Evolutionary conservation across 2,113 vertebrate species (phyloP).

Genomic region (Calyptommatus sinebrachiatus): DNA sequence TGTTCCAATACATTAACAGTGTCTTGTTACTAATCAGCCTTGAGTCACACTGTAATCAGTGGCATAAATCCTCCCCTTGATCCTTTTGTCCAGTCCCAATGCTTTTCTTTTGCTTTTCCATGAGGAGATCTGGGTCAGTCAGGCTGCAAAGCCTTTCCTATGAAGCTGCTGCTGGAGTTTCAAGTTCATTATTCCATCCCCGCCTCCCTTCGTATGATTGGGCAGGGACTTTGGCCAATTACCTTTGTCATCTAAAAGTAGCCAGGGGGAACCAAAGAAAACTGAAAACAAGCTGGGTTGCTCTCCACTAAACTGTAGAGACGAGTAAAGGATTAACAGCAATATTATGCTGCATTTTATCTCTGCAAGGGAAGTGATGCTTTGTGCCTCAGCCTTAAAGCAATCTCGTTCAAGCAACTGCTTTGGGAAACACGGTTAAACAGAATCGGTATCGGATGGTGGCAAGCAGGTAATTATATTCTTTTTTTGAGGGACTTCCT

Average conservation of each 20-base stretch:
- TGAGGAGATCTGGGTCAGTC: slow-evolving; percentile 25
- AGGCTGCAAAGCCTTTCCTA: slow-evolving; percentile 14
- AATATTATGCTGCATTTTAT: background rate
- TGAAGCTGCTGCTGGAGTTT: slow-evolving; percentile 20
- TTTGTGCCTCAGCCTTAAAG: background rate
- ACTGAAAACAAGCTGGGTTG: background rate
- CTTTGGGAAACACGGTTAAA: background rate
- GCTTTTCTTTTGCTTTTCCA: background rate
- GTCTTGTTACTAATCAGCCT: background rate
- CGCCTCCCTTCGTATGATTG: slow-evolving; percentile 48
- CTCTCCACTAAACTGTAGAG: background rate
- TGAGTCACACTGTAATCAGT: background rate
- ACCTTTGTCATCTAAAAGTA: slow-evolving; percentile 36
- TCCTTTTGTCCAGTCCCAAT: background rate
- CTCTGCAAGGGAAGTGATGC: background rate
- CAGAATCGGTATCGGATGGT: background rate
- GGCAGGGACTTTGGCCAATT: slow-evolving; percentile 31
- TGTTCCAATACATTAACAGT: background rate
- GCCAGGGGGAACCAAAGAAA: slow-evolving; percentile 24
- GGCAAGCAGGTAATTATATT: slow-evolving; percentile 29
- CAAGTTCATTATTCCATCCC: slow-evolving; percentile 33
- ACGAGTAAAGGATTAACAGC: background rate
- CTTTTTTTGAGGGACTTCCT: background rate
- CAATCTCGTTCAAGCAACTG: background rate
- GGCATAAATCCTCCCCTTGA: slow-evolving; percentile 7